Base-by-base conservation (phyloP, 2,797 vertebrate genomes). In the Huso huso region DNA sequence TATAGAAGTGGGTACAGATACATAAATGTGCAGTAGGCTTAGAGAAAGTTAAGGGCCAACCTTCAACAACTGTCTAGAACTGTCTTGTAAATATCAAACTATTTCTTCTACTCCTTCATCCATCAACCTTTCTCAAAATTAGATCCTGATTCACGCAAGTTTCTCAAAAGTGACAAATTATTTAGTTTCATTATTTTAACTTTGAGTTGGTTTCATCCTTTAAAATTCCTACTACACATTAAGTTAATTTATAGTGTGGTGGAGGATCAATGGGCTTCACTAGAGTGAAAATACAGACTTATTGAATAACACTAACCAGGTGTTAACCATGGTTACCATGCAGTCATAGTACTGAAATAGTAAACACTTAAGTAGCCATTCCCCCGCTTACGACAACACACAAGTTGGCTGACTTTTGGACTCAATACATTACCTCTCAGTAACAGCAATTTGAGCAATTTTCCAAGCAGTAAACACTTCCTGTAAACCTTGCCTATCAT, bases 401-500 rank as follows among this genome's bases (percentile, higher is more conserved):
- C 11, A 51, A 6, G 7, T 64, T 18, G 52, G 12, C 3, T 9
- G 9, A 9, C 9, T 53, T 9, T 53, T 9, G 9, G 7, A 12
- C 9, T 53, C 3, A 12, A 53, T 12, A 37, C 37, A 53, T 53
- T 9, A 53, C 4, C 12, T 9, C 52, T 10, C 48, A 4, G 11
- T 59, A n/a, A 48, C 49, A 51, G 48, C 55, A 53, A 66, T 57
- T 50, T 61, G 69, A 53, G 53, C 48, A 37, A 37, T 37, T 37
- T 37, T 37, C 37, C 5, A 37, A 37, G 37, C 4, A 37, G 37
- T 37, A 37, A 37, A 37, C 37, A 37, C 37, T 37, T 37, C 37
- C 37, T 37, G 37, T 37, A 37, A 37, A 37, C 15, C 64, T 51
- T 11, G 15, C 61, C 70, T 68, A 12, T 58, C 66, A 72, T 74